Percentiles rank a stretch among this genome's conserved stretches.
phyloP scores from a whole-genome alignment of 2,797 vertebrate genomes.

The Microctenopoma lineatum region DNA sequence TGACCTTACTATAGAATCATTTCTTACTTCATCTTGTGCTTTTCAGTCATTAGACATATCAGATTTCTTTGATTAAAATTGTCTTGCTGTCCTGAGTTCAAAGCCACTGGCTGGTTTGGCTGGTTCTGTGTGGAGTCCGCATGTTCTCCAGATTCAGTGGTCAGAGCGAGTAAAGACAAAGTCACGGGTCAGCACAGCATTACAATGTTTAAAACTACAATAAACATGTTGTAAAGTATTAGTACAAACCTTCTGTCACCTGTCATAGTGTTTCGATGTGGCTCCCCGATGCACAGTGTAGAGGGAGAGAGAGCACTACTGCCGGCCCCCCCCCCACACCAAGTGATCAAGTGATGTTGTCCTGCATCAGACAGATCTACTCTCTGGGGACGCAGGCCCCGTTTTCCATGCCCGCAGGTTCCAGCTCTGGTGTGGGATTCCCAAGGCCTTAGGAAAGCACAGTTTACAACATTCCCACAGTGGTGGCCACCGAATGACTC shows the following conservation, averaged over 20 bases:
- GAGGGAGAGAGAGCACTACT: constrained; percentile 45
- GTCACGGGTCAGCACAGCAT: no score
- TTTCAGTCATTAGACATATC: not conserved
- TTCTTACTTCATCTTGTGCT: no score
- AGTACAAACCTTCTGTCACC: not conserved
- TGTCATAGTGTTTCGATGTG: constrained; percentile 7
- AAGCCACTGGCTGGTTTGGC: no score
- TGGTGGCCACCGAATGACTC: constrained; percentile 72
- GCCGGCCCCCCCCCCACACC: constrained; percentile 28
- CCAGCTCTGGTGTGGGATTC: constrained; percentile 81
- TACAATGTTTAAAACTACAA: no score
- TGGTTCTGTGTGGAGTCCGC: no score
- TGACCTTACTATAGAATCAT: not conserved
- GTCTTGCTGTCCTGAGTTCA: not conserved
- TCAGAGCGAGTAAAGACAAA: not conserved
- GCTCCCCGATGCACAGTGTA: constrained; percentile 22
- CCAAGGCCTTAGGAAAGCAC: constrained; percentile 83
- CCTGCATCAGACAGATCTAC: constrained; percentile 47
- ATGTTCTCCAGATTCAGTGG: not conserved
- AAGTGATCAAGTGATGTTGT: constrained; percentile 54
- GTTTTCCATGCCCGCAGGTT: constrained; percentile 82
- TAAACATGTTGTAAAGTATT: not conserved
- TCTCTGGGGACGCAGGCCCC: constrained; percentile 63
- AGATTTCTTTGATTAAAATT: not conserved
- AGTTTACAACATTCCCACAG: constrained; percentile 85